phyloP scores from a whole-genome alignment of 2,113 vertebrate species.

The Nipponia nippon region DNA sequence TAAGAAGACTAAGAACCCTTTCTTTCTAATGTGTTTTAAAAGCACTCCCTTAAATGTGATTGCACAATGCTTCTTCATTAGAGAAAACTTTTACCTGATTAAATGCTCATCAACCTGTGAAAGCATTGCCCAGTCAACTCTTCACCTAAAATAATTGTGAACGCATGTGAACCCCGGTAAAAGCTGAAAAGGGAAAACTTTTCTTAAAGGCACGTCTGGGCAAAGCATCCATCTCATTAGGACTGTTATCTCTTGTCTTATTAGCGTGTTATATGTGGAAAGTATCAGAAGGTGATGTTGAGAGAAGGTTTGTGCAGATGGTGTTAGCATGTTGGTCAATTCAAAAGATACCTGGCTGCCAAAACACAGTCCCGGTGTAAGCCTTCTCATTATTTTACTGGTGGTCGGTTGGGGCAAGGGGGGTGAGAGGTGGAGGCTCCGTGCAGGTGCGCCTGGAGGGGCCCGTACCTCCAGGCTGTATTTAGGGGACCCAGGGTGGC shows the following conservation, averaged over 20 bases:
- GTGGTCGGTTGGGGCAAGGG: neutral
- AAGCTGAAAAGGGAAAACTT: neutral
- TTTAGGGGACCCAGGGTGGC: neutral
- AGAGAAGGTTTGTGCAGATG: neutral
- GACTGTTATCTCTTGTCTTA: neutral
- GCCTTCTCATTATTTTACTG: neutral
- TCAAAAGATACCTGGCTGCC: neutral
- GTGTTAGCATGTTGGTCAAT: neutral
- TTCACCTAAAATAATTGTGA: neutral
- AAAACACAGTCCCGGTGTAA: neutral
- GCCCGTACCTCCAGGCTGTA: accelerated
- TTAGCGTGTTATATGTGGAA: neutral
- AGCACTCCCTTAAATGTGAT: neutral
- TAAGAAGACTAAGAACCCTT: neutral
- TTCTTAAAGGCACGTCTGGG: neutral
- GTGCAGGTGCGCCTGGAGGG: neutral
- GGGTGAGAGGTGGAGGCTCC: neutral
- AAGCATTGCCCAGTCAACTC: neutral
- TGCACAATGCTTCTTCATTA: neutral
- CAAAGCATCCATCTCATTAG: neutral
- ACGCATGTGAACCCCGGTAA: neutral
- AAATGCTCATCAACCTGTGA: neutral
- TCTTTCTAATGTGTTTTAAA: neutral
- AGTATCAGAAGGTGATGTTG: neutral
- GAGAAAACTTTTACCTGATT: neutral